Conservation (phyloP, 2,113 vertebrate species). For the Anhinga anhinga region DNA sequence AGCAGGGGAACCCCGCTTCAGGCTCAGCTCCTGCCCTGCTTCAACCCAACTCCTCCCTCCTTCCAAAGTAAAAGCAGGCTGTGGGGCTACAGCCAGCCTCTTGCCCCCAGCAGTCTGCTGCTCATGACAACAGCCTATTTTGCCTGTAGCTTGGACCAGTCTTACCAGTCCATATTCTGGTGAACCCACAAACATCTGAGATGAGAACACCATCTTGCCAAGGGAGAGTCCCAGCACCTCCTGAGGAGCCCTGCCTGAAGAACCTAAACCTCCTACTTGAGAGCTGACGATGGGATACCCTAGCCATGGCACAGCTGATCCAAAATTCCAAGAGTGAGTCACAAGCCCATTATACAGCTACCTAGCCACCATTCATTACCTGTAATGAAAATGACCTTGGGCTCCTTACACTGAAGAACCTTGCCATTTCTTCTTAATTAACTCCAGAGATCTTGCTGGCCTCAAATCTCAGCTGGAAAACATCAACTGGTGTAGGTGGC, state of each 20-base stretch:
- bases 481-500: neutral
- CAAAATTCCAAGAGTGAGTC: constrained; percentile 14
- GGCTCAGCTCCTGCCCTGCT: neutral
- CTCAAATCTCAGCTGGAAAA: constrained; percentile 10
- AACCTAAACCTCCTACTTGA: neutral
- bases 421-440: constrained; percentile 31
- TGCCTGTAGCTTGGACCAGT: neutral
- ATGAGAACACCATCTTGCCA: neutral
- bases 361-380: constrained; percentile 15
- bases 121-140: neutral
- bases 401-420: neutral
- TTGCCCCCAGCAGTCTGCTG: neutral
- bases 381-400: neutral
- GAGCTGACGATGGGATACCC: neutral
- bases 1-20: neutral
- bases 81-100: neutral
- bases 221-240: neutral
- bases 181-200: neutral
- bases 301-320: neutral
- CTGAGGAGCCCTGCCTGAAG: neutral
- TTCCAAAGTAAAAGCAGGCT: neutral
- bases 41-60: neutral
- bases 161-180: neutral
- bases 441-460: neutral
- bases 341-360: neutral